Evolutionary conservation across 2,888 invertebrate species (phyloP).

Genomic region (Agrilus biguttatus): DNA sequence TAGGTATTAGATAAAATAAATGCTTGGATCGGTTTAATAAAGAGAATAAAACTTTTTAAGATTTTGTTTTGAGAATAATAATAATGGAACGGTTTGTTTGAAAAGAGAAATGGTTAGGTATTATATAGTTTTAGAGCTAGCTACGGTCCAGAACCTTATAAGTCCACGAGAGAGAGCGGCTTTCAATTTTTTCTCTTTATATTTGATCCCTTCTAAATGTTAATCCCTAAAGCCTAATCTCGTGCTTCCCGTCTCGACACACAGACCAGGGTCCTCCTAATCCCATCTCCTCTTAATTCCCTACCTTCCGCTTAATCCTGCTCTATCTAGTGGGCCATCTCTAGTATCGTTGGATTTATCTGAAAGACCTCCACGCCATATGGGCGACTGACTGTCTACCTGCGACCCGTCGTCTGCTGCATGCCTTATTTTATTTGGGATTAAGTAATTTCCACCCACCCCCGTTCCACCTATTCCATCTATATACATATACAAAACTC

Average conservation of each 20-base stretch:
- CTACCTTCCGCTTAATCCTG: constrained; percentile 35
- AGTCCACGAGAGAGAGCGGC: not conserved
- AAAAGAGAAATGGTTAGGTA: too few relatives aligned
- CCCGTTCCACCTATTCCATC: too few relatives aligned
- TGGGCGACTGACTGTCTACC: constrained; percentile 16
- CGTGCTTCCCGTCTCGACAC: constrained; percentile 28
- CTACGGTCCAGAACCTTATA: too few relatives aligned
- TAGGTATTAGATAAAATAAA: too few relatives aligned
- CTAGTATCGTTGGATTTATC: constrained; percentile 16
- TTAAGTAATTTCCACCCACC: too few relatives aligned
- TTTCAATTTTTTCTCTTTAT: constrained; percentile 22
- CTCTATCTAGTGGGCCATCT: constrained; percentile 31
- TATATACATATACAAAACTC: too few relatives aligned
- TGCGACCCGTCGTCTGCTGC: constrained; percentile 17
- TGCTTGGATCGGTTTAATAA: too few relatives aligned
- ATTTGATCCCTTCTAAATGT: constrained; percentile 30
- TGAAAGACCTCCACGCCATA: constrained; percentile 19
- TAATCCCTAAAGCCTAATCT: constrained; percentile 30
- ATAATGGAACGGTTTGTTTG: too few relatives aligned
- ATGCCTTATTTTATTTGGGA: constrained; percentile 17
- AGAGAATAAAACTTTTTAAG: too few relatives aligned
- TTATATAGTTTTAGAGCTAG: too few relatives aligned
- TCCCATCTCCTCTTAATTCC: constrained; percentile 34
- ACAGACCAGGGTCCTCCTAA: constrained; percentile 30
- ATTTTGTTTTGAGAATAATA: too few relatives aligned